These are phyloP conservation scores for Brachyopa scutellaris DNA, from an alignment of 2,888 invertebrate genomes.

Conservation along the genomic window DNA sequence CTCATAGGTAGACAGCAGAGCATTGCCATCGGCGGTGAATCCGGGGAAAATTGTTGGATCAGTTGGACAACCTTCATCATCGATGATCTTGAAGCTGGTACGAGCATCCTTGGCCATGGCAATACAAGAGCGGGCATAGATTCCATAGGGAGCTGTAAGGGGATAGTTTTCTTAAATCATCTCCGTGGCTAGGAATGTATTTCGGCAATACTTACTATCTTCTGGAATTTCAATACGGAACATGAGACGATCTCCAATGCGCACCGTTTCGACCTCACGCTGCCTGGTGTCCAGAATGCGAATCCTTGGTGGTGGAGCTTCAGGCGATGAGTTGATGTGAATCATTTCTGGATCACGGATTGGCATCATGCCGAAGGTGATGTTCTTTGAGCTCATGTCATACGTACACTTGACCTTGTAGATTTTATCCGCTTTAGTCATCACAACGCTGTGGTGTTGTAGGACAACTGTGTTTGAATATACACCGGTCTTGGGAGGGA, in stretches of 20 bases:
- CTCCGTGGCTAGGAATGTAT: background rate
- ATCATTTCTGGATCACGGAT: slow-evolving; percentile 98
- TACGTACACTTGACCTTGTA: slow-evolving; percentile 98
- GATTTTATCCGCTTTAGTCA: slow-evolving; percentile 98
- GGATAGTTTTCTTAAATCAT: background rate
- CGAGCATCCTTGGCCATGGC: slow-evolving; percentile 98
- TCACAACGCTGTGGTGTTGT: slow-evolving; percentile 97
- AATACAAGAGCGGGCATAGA: slow-evolving; percentile 96
- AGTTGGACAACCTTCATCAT: slow-evolving; percentile 96
- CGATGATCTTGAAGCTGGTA: slow-evolving; percentile 97
- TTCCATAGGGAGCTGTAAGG: slow-evolving; percentile 93
- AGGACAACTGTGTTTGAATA: slow-evolving; percentile 97
- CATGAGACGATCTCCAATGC: slow-evolving; percentile 96
- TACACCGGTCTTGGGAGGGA: slow-evolving; percentile 88
- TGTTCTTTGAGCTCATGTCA: slow-evolving; percentile 97
- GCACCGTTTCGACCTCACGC: slow-evolving; percentile 95
- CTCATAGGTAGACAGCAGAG: slow-evolving; percentile 94
- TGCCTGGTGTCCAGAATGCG: slow-evolving; percentile 93
- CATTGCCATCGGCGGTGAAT: slow-evolving; percentile 94
- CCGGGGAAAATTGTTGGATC: slow-evolving; percentile 97
- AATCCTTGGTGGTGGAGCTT: slow-evolving; percentile 96
- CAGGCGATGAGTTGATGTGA: slow-evolving; percentile 96
- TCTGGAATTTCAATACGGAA: slow-evolving; percentile 98
- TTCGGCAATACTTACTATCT: slow-evolving; percentile 88
- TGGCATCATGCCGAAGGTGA: slow-evolving; percentile 98